Evolutionary conservation across 1,140 invertebrate genomes (phyloP).

Genomic region (Prorops nasuta): DNA sequence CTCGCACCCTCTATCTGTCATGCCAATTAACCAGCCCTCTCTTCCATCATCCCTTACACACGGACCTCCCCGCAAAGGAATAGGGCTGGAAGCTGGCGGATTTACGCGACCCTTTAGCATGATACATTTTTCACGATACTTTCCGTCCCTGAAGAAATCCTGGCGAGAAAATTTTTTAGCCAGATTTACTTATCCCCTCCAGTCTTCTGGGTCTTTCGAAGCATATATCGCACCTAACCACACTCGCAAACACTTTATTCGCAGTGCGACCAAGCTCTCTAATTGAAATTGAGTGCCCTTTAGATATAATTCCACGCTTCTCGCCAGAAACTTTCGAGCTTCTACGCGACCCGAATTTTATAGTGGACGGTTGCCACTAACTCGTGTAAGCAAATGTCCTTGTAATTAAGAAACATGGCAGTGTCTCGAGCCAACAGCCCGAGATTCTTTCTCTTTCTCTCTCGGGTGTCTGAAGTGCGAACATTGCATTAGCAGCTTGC

Average conservation of each 20-base stretch:
- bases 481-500: background rate
- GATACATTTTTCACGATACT: too few relatives aligned
- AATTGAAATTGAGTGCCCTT: background rate
- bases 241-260: too few relatives aligned
- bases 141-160: too few relatives aligned
- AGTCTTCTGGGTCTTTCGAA: too few relatives aligned
- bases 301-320: too few relatives aligned
- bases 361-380: background rate
- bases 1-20: slow-evolving; percentile 52
- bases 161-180: too few relatives aligned
- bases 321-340: too few relatives aligned
- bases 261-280: too few relatives aligned
- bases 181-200: too few relatives aligned
- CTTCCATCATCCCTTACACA: slow-evolving; percentile 17
- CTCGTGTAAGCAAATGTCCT: background rate
- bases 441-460: background rate
- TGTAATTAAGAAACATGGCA: background rate
- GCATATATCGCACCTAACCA: too few relatives aligned
- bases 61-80: background rate
- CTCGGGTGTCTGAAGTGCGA: background rate
- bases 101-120: slow-evolving; percentile 21
- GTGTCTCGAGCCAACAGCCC: background rate
- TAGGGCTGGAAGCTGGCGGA: background rate
- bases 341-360: background rate
- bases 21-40: slow-evolving; percentile 46